Evolutionary conservation across 2,113 vertebrate species (phyloP).

Genomic region (Sorex araneus): DNA sequence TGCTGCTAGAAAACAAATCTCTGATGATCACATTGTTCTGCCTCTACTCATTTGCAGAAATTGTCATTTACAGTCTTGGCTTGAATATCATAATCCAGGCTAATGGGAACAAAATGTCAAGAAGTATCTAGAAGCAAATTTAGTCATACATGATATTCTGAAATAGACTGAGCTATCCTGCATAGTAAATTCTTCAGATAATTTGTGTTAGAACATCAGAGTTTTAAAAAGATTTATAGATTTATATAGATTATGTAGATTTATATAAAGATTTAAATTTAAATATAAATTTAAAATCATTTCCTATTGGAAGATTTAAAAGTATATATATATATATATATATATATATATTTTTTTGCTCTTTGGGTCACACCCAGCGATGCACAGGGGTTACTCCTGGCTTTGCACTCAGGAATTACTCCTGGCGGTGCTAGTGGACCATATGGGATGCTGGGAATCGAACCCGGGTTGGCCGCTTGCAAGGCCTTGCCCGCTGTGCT

Average conservation of each 20-base stretch:
- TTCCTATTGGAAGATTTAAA: too few relatives aligned
- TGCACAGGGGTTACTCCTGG: too few relatives aligned
- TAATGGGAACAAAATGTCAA: constrained; percentile 43
- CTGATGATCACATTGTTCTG: background rate
- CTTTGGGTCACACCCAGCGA: too few relatives aligned
- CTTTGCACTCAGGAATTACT: too few relatives aligned
- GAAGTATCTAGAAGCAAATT: constrained; percentile 24
- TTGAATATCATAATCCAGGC: constrained; percentile 31
- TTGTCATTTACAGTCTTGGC: constrained; percentile 2
- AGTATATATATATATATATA: too few relatives aligned
- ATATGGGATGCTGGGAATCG: too few relatives aligned
- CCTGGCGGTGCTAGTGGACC: too few relatives aligned
- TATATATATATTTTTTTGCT: too few relatives aligned
- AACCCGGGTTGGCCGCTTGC: too few relatives aligned
- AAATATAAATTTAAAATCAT: too few relatives aligned
- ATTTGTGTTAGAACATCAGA: constrained; percentile 30
- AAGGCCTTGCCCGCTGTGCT: too few relatives aligned
- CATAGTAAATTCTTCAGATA: constrained; percentile 32
- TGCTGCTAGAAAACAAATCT: constrained; percentile 34
- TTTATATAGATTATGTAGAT: background rate
- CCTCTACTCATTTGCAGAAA: background rate
- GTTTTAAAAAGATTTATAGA: constrained; percentile 50
- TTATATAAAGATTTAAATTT: background rate
- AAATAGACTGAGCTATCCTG: constrained; percentile 4
- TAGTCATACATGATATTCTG: constrained; percentile 10